Base-by-base conservation (phyloP, 2,888 invertebrate genomes). In the Callimorpha dominula region DNA sequence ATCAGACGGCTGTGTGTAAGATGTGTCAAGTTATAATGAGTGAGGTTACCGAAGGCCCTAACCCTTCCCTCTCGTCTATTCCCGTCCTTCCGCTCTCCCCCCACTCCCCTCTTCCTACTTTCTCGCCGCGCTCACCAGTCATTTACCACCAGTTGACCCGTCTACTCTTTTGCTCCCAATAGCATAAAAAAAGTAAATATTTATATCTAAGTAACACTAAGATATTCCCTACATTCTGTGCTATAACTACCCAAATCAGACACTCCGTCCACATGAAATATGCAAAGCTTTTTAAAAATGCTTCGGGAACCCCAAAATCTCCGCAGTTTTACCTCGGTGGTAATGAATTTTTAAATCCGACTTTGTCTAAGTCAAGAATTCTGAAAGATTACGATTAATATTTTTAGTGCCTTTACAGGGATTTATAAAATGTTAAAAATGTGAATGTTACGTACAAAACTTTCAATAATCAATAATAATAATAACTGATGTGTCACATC, bases 301-400 rank as follows among this genome's bases (percentile, higher is more conserved):
- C 75, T 73, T 67, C 43, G 75, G 70, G 76, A 70, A 70, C 78
- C 74, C 78, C 65, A 65, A 72, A 75, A 79, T 73, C 75, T 70
- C 64, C 76, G 65, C 77, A 73, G 63, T 80, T 83, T 86, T 83
- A 87, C 85, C 86, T 79, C 78, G 64, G 49, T 1, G 42, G 81
- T 84, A 85, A 86, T 85, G 85, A 87, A 87, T 87, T 87, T 87
- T 87, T 87, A 85, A 87, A 84, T 81, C 81, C 71, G 77, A 82
- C 81, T 81, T 50, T 75, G 73, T 74, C 70, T 77, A 76, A 79
- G 80, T 70, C 78, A 79, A 80, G 81, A 78, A 73, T 49, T 68
- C 17, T 81, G 72, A 64, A 71, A 81, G 81, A 80, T 80, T 77
- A 77, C 70, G 76, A 83, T 79, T 68, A 81, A 71, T 65, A 60